Percentiles rank a stretch among this genome's conserved stretches.
Conservation (phyloP, 2,113 vertebrate species). For the Dasyurus viverrinus region DNA sequence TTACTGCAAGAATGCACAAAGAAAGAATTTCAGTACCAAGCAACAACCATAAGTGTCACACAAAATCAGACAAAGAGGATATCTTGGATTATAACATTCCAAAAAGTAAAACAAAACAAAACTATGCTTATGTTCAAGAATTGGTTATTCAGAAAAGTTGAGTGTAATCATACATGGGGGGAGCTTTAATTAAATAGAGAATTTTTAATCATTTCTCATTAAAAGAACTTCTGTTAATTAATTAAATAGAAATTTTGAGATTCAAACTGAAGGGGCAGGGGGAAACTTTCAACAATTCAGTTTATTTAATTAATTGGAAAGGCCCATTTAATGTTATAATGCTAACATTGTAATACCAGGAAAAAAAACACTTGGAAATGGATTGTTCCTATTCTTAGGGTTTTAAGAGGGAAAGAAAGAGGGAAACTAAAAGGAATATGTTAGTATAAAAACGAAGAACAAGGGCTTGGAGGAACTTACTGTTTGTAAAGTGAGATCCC, state of each 20-base stretch:
- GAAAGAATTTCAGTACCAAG: background rate
- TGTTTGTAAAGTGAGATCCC: no score
- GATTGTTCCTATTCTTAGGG: background rate
- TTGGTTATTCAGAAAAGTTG: no score
- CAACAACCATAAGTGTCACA: background rate
- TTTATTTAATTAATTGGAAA: background rate
- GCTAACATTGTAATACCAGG: background rate
- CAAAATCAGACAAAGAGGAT: background rate
- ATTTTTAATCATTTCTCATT: no score
- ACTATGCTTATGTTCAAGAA: no score
- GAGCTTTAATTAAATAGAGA: no score
- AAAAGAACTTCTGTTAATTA: no score
- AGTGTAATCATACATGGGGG: no score
- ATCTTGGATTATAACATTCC: background rate
- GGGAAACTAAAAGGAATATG: background rate
- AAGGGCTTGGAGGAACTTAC: background rate
- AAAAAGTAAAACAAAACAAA: background rate
- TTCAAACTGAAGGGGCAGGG: no score
- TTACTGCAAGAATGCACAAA: background rate
- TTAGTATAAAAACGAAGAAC: background rate
- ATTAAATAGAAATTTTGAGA: no score
- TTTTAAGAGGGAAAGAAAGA: background rate
- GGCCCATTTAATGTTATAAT: background rate
- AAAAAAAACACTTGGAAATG: background rate
- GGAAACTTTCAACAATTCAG: no score